Evolutionary conservation across 2,888 invertebrate genomes (phyloP), one percentile per base, ranked within the genome.

Genomic region (Drosophila testacea): DNA sequence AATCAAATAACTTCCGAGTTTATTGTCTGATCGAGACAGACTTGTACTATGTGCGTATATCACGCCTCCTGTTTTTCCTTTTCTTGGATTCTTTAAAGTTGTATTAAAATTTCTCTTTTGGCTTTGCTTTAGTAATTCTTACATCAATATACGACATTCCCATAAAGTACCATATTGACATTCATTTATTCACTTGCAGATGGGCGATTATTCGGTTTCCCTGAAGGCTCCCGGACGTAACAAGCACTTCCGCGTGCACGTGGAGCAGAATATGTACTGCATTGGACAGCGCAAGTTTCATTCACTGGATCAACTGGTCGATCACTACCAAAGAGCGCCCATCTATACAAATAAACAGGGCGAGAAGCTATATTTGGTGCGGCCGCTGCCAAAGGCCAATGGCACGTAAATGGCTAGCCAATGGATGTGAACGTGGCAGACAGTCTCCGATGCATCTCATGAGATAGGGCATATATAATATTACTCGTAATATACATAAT

Each of bases 171-270:
- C 30, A 7, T 30, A 6, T 30, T 44, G 22, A 44, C 10, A 36
- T 13, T 28, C 16, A 38, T 48, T 6, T 16, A 7, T 69, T 76
- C 52, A 4, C 2, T 4, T 93, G 30, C 94, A 99, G 99, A 96
- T 98, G 94, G 99, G 99, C 79, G 99, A 99, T 93, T 98, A 96
- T 93, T 99, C 99, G 11, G 98, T 99, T 87, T 99, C 99, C 55
- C 94, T 99, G 91, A 99, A 99, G 94, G 99, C 99, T 52, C 97
- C 98, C 47, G 97, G 97, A 28, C 96, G 99, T 87, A 99, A 99
- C 94, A 99, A 99, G 93, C 99, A 99, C 93, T 99, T 99, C 94
- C 96, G 99, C 91, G 98, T 99, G 90, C 98, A 98, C 93, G 98
- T 98, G 76, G 97, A 97, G 92, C 96, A 96, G 83, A 95, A 96